These are phyloP conservation scores for Nylanderia fulva DNA, from an alignment of 1,140 invertebrate genomes.

Conservation along the genomic window DNA sequence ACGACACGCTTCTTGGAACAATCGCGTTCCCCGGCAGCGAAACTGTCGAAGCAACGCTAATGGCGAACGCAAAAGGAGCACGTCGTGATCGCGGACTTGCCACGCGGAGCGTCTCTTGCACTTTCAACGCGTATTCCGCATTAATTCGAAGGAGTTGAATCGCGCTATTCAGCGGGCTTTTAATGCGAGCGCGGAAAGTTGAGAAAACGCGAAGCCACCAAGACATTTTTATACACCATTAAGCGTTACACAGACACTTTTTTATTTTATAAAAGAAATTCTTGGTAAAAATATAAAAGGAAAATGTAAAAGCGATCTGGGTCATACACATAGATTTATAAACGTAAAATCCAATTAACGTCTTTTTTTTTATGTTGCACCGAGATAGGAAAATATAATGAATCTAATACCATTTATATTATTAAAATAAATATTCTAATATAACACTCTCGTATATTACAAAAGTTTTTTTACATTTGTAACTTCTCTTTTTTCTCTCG, in stretches of 20 bases:
- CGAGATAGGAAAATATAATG: neutral
- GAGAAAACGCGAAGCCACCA: neutral
- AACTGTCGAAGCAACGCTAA: conserved; percentile 46
- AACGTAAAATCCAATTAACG: neutral
- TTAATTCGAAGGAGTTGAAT: conserved; percentile 41
- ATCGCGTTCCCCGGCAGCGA: conserved; percentile 36
- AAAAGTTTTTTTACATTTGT: neutral
- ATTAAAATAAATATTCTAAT: neutral
- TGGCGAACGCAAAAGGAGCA: conserved; percentile 25
- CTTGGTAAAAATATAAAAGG: neutral
- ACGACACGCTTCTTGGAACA: conserved; percentile 26
- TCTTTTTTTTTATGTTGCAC: neutral
- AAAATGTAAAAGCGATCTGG: neutral
- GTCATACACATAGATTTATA: neutral
- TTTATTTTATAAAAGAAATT: conserved; percentile 7
- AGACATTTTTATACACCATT: conserved; percentile 14
- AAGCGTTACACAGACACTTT: neutral
- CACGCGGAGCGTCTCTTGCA: neutral
- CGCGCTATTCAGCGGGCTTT: neutral
- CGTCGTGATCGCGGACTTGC: conserved; percentile 19
- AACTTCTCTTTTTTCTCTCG: neutral
- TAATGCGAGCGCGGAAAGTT: neutral
- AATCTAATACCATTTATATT: neutral
- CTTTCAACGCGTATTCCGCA: neutral
- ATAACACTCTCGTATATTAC: neutral